Conservation (phyloP, 2,113 vertebrate species). For the Triplophysa dalaica region DNA sequence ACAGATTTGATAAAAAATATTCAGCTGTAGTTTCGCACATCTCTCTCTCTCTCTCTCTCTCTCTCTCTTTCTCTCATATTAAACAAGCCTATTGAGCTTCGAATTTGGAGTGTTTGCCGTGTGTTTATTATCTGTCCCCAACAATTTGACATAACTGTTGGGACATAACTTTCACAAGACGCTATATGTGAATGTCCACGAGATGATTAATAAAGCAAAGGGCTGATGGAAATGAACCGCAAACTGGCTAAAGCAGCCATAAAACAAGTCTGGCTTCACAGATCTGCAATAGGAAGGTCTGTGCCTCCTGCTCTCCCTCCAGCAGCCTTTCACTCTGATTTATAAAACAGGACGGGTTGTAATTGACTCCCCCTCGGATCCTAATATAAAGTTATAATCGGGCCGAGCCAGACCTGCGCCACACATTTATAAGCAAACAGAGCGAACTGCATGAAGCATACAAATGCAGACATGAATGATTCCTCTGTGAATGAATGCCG, state of each 20-base stretch:
- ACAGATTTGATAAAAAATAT: slow-evolving; percentile 1
- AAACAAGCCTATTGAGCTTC: no score
- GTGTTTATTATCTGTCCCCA: slow-evolving; percentile 46
- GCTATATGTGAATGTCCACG: slow-evolving; percentile 15
- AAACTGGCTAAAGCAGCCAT: slow-evolving; percentile 41
- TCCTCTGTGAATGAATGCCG: slow-evolving; percentile 46
- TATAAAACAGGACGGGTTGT: slow-evolving; percentile 54
- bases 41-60: no score
- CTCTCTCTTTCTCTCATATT: no score
- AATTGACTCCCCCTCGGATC: slow-evolving; percentile 56
- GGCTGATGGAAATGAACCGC: slow-evolving; percentile 40
- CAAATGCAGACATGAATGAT: slow-evolving; percentile 50
- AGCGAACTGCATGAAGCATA: slow-evolving; percentile 29
- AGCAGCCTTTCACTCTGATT: slow-evolving; percentile 45
- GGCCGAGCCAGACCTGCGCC: slow-evolving; percentile 46
- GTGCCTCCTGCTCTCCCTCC: slow-evolving; percentile 8
- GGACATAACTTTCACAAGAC: background rate
- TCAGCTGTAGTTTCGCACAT: background rate
- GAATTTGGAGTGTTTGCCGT: background rate
- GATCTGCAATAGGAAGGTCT: slow-evolving; percentile 38
- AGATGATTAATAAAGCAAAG: slow-evolving; percentile 52
- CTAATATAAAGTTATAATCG: slow-evolving; percentile 58
- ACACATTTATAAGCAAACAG: slow-evolving; percentile 52
- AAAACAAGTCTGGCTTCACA: slow-evolving; percentile 49
- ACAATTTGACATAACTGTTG: background rate